Conservation (phyloP, 2,113 vertebrate genomes). For the Dermatemys mawii region DNA sequence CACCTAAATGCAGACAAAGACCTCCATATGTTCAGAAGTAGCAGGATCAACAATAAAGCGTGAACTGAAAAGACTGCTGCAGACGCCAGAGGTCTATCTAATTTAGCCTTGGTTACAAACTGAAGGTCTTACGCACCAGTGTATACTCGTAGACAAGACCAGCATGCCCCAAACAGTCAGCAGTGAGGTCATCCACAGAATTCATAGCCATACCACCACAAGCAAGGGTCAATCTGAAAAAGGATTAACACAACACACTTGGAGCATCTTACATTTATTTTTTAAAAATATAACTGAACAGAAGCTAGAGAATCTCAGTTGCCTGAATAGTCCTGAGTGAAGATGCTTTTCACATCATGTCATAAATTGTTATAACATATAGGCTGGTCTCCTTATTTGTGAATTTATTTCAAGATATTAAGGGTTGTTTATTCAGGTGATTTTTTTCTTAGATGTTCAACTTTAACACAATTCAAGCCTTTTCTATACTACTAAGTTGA, state of each 20-base stretch:
- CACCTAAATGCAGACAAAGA: not conserved
- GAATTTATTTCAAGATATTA: not conserved
- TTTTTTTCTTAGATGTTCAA: not conserved
- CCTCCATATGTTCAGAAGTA: not conserved
- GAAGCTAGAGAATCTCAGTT: not conserved
- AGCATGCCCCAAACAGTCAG: conserved; percentile 91
- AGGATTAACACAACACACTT: not conserved
- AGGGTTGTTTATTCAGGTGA: no score
- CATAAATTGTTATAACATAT: not conserved
- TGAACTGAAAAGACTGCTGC: not conserved
- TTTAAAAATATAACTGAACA: not conserved
- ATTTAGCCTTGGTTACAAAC: not conserved
- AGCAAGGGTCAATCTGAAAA: conserved; percentile 87
- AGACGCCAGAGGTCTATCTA: rapidly evolving
- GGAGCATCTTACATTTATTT: not conserved
- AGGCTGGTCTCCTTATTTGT: not conserved
- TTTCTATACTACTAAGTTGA: not conserved
- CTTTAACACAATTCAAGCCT: not conserved
- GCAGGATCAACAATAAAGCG: not conserved
- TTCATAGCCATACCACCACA: conserved; percentile 95
- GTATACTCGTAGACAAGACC: conserved; percentile 95
- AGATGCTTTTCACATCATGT: not conserved
- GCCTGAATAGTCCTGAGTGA: not conserved
- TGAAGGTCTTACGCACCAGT: conserved; percentile 80
- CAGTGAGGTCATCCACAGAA: conserved; percentile 91